Evolutionary conservation across 2,113 vertebrate genomes (phyloP).

Genomic region (Eira barbara): DNA sequence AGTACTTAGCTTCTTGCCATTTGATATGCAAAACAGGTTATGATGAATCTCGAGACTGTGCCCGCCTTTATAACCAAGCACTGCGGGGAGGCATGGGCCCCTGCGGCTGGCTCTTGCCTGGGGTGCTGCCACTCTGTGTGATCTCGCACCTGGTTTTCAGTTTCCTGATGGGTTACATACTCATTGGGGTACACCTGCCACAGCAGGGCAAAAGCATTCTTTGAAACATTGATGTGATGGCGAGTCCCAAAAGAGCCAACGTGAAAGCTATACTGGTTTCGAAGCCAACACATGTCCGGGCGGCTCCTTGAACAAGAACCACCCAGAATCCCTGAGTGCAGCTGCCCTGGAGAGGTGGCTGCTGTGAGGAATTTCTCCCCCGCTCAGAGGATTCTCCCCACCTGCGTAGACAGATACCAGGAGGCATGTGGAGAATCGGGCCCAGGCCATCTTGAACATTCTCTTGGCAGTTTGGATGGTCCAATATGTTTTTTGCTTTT

Average conservation of each 20-base stretch:
- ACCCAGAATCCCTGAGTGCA: background rate
- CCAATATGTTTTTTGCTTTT: background rate
- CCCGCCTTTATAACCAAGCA: background rate
- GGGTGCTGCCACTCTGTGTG: rapidly evolving
- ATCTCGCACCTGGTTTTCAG: background rate
- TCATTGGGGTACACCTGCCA: too few relatives aligned
- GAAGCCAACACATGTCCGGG: background rate
- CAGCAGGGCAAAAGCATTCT: background rate
- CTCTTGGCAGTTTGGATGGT: background rate
- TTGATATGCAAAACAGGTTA: background rate
- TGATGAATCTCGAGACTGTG: background rate
- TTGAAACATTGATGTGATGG: background rate
- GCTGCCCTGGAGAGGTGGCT: background rate
- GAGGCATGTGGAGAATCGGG: rapidly evolving
- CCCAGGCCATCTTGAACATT: too few relatives aligned
- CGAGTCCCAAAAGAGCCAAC: background rate
- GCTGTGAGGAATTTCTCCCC: background rate
- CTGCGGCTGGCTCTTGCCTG: background rate
- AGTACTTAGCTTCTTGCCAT: background rate
- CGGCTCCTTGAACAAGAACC: background rate
- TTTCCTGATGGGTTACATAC: background rate
- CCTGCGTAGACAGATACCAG: background rate
- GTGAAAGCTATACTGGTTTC: rapidly evolving
- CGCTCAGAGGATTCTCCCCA: background rate
- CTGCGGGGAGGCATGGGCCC: rapidly evolving